Evolutionary conservation across 2,888 invertebrate genomes (phyloP).

Genomic region (Hipparchia sbordonii): DNA sequence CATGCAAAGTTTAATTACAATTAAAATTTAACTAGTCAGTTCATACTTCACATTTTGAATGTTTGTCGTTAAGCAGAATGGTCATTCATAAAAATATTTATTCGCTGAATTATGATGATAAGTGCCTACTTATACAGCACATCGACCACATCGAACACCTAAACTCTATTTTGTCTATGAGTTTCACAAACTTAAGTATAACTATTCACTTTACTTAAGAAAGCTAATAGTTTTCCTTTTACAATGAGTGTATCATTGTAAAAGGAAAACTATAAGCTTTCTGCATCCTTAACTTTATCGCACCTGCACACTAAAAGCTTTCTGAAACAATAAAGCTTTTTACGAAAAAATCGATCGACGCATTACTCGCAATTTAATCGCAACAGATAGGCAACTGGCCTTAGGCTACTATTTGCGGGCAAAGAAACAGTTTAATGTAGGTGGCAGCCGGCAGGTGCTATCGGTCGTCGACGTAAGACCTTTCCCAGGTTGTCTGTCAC

Average conservation of each 20-base stretch:
- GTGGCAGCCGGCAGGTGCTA: constrained; percentile 73
- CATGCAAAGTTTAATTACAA: too few relatives aligned
- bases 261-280: background rate
- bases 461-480: constrained; percentile 75
- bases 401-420: constrained; percentile 14
- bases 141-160: too few relatives aligned
- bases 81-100: too few relatives aligned
- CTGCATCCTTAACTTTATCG: background rate
- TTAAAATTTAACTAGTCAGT: too few relatives aligned
- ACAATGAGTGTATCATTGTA: too few relatives aligned
- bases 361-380: constrained; percentile 29
- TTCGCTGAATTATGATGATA: too few relatives aligned
- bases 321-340: constrained; percentile 5
- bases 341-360: background rate
- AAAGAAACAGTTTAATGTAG: constrained; percentile 29
- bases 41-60: too few relatives aligned
- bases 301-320: constrained; percentile 28
- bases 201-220: background rate
- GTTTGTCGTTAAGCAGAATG: too few relatives aligned
- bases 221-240: too few relatives aligned
- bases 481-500: constrained; percentile 64
- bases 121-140: too few relatives aligned
- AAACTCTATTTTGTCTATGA: too few relatives aligned
- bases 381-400: constrained; percentile 17
- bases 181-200: too few relatives aligned